These are phyloP conservation scores for Plagodis pulveraria DNA, from an alignment of 2,888 invertebrate species.

Conservation along the genomic window DNA sequence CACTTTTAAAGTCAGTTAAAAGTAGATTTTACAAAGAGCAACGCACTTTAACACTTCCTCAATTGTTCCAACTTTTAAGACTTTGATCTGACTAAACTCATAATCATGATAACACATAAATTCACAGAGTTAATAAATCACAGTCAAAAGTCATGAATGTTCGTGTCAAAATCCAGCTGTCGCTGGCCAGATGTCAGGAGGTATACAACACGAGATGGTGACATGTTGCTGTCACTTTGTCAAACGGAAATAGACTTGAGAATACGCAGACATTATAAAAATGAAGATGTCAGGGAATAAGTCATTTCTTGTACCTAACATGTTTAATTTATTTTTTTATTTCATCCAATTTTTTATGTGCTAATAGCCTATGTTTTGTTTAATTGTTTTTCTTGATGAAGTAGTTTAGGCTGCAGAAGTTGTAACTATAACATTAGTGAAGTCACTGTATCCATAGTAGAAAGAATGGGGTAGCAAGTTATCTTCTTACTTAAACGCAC, in stretches of 20 bases:
- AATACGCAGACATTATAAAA: conserved; percentile 6
- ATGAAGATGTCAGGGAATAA: background rate
- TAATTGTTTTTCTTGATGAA: background rate
- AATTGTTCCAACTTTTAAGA: background rate
- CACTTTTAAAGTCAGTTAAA: background rate
- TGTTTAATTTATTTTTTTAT: too few relatives aligned
- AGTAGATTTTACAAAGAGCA: background rate
- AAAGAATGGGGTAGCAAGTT: too few relatives aligned
- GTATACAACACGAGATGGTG: conserved; percentile 1
- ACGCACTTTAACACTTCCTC: background rate
- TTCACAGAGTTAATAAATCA: conserved; percentile 8
- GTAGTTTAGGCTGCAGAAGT: background rate
- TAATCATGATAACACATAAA: conserved; percentile 2
- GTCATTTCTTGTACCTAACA: conserved; percentile 1
- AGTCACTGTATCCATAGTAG: too few relatives aligned
- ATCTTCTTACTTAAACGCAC: too few relatives aligned
- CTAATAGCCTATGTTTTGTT: too few relatives aligned
- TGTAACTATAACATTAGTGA: too few relatives aligned
- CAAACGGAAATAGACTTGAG: conserved; percentile 12
- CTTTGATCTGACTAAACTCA: conserved; percentile 11
- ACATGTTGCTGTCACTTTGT: conserved; percentile 15
- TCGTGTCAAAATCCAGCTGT: conserved; percentile 11
- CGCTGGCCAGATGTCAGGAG: background rate
- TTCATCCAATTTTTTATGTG: too few relatives aligned
- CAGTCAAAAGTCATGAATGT: conserved; percentile 2